These are phyloP conservation scores for Piprites chloris DNA, from an alignment of 2,113 vertebrate species.

Conservation along the genomic window DNA sequence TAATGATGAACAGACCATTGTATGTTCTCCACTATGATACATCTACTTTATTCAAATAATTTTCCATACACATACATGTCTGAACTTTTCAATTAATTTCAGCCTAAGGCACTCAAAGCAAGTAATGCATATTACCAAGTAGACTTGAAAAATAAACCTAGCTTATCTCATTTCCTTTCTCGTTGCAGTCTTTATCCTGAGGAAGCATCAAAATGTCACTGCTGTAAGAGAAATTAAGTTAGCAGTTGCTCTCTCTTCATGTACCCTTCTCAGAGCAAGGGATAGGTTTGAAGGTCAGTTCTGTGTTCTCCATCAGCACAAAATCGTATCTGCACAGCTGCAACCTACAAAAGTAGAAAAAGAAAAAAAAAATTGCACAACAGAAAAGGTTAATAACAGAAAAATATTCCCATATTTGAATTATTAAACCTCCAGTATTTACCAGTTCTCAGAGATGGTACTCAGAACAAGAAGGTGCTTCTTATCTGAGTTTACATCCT, in stretches of 20 bases:
- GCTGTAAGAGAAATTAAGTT: background rate
- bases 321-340: slow-evolving; percentile 84
- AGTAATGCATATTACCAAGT: background rate
- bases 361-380: background rate
- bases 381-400: background rate
- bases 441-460: background rate
- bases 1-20: background rate
- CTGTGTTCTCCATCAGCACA: slow-evolving; percentile 82
- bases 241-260: background rate
- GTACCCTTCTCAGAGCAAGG: slow-evolving; percentile 64
- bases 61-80: background rate
- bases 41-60: slow-evolving; percentile 14
- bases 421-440: background rate
- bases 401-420: background rate
- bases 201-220: slow-evolving; percentile 28
- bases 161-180: background rate
- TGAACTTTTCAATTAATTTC: slow-evolving; percentile 14
- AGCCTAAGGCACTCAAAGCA: background rate
- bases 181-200: background rate
- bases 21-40: background rate
- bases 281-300: slow-evolving; percentile 81
- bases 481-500: background rate
- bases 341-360: slow-evolving; percentile 59
- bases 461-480: background rate
- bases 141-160: slow-evolving; percentile 16